These are phyloP conservation scores for Amphiura filiformis DNA, from an alignment of 35 echinoderm and acorn worm species.

Conservation along the genomic window DNA sequence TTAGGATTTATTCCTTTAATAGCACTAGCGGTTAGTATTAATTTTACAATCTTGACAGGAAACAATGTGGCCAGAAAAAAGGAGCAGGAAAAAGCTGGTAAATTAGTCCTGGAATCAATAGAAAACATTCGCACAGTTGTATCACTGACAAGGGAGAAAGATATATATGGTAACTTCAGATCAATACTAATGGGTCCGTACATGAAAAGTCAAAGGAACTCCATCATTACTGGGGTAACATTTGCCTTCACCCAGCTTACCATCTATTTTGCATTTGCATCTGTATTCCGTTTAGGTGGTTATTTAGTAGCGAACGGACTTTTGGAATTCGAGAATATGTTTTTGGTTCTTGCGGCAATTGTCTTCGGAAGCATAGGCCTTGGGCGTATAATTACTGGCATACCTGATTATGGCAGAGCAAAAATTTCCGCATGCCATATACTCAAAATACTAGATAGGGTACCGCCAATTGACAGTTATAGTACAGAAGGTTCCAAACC, in stretches of 20 bases:
- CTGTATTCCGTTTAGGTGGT: not conserved
- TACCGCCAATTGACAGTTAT: constrained; percentile 70
- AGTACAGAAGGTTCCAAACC: constrained; percentile 68
- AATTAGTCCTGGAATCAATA: not conserved
- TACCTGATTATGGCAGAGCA: constrained; percentile 82
- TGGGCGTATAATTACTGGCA: constrained; percentile 57
- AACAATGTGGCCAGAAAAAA: not conserved
- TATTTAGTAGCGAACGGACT: not conserved
- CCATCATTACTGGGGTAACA: not conserved
- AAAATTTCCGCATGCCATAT: constrained; percentile 76
- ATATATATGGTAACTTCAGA: not conserved
- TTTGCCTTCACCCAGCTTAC: not conserved
- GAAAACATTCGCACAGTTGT: not conserved
- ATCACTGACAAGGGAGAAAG: not conserved
- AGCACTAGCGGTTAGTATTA: not conserved
- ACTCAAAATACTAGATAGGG: constrained; percentile 69
- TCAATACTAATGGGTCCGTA: not conserved
- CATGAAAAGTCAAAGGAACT: not conserved
- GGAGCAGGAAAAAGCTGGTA: not conserved
- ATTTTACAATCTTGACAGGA: not conserved
- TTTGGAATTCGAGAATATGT: not conserved
- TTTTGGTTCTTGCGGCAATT: constrained; percentile 68
- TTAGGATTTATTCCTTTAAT: not conserved
- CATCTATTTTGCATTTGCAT: not conserved
- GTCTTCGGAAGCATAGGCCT: constrained; percentile 88